Percentiles rank a stretch among this genome's conserved stretches.
phyloP scores from a whole-genome alignment of 2,113 vertebrate species.

The Trochalopteron elliotii region DNA sequence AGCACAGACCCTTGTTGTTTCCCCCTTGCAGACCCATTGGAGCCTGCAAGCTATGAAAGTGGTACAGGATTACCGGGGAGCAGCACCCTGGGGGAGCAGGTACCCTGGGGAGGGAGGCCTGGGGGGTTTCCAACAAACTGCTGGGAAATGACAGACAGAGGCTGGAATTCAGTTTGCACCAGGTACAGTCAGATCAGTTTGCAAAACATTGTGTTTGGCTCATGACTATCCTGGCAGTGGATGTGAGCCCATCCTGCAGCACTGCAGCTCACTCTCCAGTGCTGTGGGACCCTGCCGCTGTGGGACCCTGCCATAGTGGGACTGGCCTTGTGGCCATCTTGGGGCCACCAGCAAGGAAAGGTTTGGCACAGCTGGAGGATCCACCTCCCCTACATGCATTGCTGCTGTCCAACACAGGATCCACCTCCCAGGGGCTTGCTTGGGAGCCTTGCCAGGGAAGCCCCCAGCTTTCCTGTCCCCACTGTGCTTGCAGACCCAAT shows the following conservation, averaged over 20 bases:
- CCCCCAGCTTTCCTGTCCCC: neutral
- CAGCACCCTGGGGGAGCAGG: fast-evolving
- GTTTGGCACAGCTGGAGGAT: neutral
- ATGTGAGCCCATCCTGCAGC: fast-evolving
- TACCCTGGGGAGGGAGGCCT: neutral
- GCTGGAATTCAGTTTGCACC: neutral
- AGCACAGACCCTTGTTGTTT: neutral
- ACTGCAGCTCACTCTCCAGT: neutral
- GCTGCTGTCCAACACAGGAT: neutral
- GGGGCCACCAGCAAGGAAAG: neutral
- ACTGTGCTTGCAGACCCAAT: fast-evolving
- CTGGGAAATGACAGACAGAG: neutral
- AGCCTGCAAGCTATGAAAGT: fast-evolving
- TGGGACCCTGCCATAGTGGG: fast-evolving
- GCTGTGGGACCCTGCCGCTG: fast-evolving
- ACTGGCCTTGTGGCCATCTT: neutral
- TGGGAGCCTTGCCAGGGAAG: neutral
- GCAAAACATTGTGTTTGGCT: neutral
- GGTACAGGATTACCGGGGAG: neutral
- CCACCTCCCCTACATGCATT: neutral
- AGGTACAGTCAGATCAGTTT: neutral
- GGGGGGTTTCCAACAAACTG: neutral
- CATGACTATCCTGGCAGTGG: fast-evolving
- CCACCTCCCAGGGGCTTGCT: neutral
- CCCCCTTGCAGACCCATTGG: fast-evolving